These are phyloP conservation scores for Lithophane ornitopus DNA, from an alignment of 2,888 invertebrate species.

Conservation along the genomic window DNA sequence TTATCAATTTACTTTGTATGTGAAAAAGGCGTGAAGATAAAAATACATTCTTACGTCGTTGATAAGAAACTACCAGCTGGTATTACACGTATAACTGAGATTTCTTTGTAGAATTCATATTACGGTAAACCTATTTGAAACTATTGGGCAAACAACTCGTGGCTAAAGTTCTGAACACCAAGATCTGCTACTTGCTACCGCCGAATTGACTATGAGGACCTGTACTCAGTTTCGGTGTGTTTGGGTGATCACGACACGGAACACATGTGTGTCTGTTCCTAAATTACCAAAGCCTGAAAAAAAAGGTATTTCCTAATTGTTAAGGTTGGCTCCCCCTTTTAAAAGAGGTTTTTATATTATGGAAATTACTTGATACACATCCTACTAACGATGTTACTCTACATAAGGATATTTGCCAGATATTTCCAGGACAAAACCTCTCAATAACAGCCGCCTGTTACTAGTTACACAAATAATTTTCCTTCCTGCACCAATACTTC, in stretches of 20 bases:
- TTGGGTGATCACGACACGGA: no score
- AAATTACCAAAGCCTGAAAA: no score
- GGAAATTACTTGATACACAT: neutral
- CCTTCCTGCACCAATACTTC: constrained; percentile 43
- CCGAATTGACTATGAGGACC: neutral
- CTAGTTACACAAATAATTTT: constrained; percentile 31
- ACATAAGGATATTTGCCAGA: neutral
- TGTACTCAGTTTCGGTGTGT: neutral
- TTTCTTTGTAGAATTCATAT: neutral
- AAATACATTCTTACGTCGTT: constrained; percentile 23
- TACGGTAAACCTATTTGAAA: neutral
- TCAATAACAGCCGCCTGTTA: neutral
- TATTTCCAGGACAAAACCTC: neutral
- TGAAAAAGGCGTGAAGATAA: constrained; percentile 45
- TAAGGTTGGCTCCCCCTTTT: neutral
- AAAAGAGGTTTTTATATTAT: neutral
- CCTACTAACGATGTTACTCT: no score
- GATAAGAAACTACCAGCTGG: constrained; percentile 42
- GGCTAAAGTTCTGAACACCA: neutral
- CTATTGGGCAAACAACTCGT: no score
- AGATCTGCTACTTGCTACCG: neutral
- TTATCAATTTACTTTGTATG: constrained; percentile 22
- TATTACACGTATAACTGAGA: neutral
- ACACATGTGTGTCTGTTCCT: no score
- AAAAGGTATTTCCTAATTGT: no score